phyloP scores from a whole-genome alignment of 2,888 invertebrate genomes.

The Meganola albula region DNA sequence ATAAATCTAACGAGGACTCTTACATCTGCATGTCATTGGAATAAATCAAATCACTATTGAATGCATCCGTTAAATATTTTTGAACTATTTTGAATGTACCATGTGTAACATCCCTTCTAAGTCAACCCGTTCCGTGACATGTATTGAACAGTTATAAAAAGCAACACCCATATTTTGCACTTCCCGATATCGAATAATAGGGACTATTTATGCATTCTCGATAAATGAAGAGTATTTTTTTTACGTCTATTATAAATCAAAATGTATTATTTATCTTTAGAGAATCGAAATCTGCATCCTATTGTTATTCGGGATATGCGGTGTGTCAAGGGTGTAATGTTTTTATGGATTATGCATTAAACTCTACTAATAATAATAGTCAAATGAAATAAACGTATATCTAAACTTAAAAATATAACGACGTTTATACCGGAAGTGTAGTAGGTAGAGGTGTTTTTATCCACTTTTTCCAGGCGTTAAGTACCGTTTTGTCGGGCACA shows the following conservation, averaged over 20 bases:
- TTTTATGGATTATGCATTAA: slow-evolving; percentile 53
- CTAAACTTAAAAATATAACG: slow-evolving; percentile 1
- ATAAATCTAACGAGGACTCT: slow-evolving; percentile 75
- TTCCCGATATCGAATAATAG: slow-evolving; percentile 74
- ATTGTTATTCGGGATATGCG: slow-evolving; percentile 74
- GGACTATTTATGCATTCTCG: slow-evolving; percentile 76
- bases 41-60: slow-evolving; percentile 77
- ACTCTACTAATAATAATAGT: slow-evolving; percentile 42
- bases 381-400: slow-evolving; percentile 13
- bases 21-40: slow-evolving; percentile 75
- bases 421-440: too few relatives aligned
- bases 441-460: too few relatives aligned
- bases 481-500: too few relatives aligned
- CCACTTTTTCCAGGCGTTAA: too few relatives aligned
- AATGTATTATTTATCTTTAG: slow-evolving; percentile 78
- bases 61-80: slow-evolving; percentile 75
- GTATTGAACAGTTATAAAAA: slow-evolving; percentile 68
- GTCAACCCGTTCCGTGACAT: slow-evolving; percentile 74
- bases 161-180: slow-evolving; percentile 78
- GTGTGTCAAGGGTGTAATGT: slow-evolving; percentile 77
- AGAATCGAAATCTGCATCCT: slow-evolving; percentile 76
- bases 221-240: slow-evolving; percentile 77
- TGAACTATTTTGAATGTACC: slow-evolving; percentile 73
- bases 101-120: slow-evolving; percentile 54
- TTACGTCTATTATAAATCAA: slow-evolving; percentile 76